Percentiles rank a stretch among this genome's conserved stretches.
Conservation (phyloP, 2,113 vertebrate species). For the Sterrhoptilus dennistouni region DNA sequence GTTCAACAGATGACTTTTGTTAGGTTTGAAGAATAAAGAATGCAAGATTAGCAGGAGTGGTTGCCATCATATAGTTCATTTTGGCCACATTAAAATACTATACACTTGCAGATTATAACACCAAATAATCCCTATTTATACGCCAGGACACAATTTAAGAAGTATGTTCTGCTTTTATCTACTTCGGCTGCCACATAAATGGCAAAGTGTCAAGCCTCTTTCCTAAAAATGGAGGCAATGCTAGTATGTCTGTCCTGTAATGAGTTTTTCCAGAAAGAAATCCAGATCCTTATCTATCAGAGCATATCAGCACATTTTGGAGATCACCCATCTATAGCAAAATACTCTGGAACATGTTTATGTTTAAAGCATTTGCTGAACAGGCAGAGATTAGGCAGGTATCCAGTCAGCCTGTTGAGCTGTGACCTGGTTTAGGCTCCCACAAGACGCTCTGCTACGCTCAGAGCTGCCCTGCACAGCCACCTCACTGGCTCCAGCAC, state of each 20-base stretch:
- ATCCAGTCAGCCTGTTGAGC: background rate
- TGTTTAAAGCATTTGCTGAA: background rate
- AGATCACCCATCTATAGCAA: background rate
- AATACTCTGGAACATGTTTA: background rate
- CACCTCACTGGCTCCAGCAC: background rate
- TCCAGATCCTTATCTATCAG: background rate
- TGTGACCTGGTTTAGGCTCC: background rate
- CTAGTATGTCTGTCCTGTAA: background rate
- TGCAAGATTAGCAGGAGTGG: background rate
- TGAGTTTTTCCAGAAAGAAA: background rate
- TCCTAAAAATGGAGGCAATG: background rate
- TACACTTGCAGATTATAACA: background rate
- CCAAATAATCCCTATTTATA: background rate
- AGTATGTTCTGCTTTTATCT: background rate
- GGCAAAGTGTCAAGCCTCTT: background rate
- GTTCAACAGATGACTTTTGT: background rate
- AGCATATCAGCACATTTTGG: background rate
- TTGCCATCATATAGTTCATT: background rate
- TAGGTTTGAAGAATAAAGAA: slow-evolving; percentile 5
- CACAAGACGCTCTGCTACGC: background rate
- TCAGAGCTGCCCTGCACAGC: background rate
- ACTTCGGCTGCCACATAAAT: background rate
- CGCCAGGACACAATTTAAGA: background rate
- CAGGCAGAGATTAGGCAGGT: background rate
- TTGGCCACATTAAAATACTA: background rate